Evolutionary conservation across 2,888 invertebrate species (phyloP).

Genomic region (Oscheius sp.): DNA sequence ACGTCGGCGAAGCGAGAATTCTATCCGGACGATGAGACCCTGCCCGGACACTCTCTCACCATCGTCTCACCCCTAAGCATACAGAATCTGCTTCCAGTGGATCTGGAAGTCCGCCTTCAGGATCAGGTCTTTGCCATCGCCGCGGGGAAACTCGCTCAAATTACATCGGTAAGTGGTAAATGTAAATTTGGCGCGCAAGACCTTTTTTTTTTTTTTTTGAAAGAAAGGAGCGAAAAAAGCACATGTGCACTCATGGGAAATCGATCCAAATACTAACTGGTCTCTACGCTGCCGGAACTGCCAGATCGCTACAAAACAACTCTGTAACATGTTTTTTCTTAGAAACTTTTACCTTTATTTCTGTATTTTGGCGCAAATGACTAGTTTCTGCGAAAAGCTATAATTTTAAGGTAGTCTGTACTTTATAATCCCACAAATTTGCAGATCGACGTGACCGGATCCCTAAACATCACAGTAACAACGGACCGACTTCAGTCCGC

Average conservation of each 20-base stretch:
- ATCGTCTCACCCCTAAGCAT: conserved; percentile 84
- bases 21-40: conserved; percentile 79
- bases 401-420: too few species aligned
- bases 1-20: conserved; percentile 81
- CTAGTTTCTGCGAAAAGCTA: too few species aligned
- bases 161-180: conserved; percentile 45
- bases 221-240: too few species aligned
- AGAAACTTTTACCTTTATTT: too few species aligned
- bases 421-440: not conserved
- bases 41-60: conserved; percentile 89
- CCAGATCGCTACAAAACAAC: too few species aligned
- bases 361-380: too few species aligned
- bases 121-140: conserved; percentile 72
- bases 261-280: too few species aligned
- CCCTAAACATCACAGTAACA: conserved; percentile 73
- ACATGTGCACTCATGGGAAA: too few species aligned
- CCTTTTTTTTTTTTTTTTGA: not conserved
- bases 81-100: conserved; percentile 86
- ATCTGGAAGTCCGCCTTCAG: conserved; percentile 74
- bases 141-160: conserved; percentile 75
- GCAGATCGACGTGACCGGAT: conserved; percentile 76
- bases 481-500: conserved; percentile 87
- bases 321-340: too few species aligned
- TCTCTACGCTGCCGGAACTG: too few species aligned
- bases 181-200: too few species aligned